phyloP scores from a whole-genome alignment of 1,140 invertebrate species.

The Apis laboriosa region DNA sequence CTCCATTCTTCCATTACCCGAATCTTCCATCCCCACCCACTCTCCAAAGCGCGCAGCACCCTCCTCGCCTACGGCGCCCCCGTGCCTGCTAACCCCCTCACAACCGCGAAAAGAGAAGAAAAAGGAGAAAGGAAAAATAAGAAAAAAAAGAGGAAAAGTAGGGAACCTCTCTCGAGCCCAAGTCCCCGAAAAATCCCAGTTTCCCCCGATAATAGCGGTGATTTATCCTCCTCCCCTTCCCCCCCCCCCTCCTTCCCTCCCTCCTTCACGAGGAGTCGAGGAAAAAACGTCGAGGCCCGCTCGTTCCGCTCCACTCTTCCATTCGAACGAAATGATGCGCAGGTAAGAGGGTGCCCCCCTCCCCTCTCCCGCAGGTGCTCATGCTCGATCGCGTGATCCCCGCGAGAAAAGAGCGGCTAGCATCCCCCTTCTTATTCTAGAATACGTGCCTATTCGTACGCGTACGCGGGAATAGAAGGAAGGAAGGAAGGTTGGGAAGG shows the following conservation, averaged over 20 bases:
- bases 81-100: too few relatives aligned
- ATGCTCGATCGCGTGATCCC: neutral
- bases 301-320: slow-evolving; percentile 51
- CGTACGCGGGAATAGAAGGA: neutral
- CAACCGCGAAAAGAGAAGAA: neutral
- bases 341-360: slow-evolving; percentile 68
- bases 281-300: slow-evolving; percentile 29
- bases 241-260: too few relatives aligned
- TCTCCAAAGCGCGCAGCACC: too few relatives aligned
- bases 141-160: neutral
- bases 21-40: neutral
- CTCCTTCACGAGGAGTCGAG: neutral
- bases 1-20: slow-evolving; percentile 9
- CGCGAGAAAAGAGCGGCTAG: neutral
- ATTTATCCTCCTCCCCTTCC: slow-evolving; percentile 29
- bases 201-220: slow-evolving; percentile 37
- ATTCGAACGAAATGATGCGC: slow-evolving; percentile 77
- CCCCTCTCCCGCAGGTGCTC: neutral
- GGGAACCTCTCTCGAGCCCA: neutral
- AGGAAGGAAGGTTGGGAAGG: neutral
- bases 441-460: neutral
- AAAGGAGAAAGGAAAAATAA: neutral
- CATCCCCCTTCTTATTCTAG: neutral
- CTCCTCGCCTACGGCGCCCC: too few relatives aligned
- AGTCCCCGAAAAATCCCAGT: slow-evolving; percentile 17